These are phyloP conservation scores for Dendrolimus pini DNA, from an alignment of 2,888 invertebrate genomes.

Conservation along the genomic window DNA sequence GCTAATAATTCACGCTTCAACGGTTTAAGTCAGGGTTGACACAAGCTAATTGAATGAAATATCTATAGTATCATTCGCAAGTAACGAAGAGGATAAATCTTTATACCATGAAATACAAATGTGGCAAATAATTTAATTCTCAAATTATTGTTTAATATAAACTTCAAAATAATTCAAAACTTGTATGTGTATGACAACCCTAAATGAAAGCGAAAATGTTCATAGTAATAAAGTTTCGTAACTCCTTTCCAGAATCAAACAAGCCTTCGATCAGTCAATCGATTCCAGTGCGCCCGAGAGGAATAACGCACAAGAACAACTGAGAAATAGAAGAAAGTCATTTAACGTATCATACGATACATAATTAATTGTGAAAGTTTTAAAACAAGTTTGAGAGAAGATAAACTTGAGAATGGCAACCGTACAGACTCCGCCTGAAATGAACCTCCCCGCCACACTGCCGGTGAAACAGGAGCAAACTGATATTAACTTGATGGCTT, in stretches of 20 bases:
- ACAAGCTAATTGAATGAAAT: background rate
- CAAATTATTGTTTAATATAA: no score
- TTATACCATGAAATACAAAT: no score
- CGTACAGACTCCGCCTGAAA: slow-evolving; percentile 50
- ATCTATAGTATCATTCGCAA: no score
- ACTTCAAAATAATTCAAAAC: no score
- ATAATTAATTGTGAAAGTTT: background rate
- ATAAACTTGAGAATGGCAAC: slow-evolving; percentile 46
- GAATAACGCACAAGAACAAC: slow-evolving; percentile 17
- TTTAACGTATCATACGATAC: slow-evolving; percentile 7
- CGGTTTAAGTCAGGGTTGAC: slow-evolving; percentile 32
- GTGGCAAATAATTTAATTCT: no score
- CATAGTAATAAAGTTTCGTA: slow-evolving; percentile 51
- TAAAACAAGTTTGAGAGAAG: slow-evolving; percentile 1
- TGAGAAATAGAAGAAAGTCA: slow-evolving; percentile 9
- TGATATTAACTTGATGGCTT: slow-evolving; percentile 55
- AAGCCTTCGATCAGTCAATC: slow-evolving; percentile 34
- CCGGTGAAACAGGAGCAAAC: slow-evolving; percentile 45
- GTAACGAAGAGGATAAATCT: no score
- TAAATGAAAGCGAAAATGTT: slow-evolving; percentile 19
- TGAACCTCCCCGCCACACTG: slow-evolving; percentile 45
- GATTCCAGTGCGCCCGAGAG: slow-evolving; percentile 25
- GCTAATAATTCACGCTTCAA: slow-evolving; percentile 34
- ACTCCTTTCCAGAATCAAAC: slow-evolving; percentile 45
- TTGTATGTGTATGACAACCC: background rate